Evolutionary conservation across 2,888 invertebrate species (phyloP), one percentile per base, ranked within the genome.

Genomic region (Selenia dentaria): DNA sequence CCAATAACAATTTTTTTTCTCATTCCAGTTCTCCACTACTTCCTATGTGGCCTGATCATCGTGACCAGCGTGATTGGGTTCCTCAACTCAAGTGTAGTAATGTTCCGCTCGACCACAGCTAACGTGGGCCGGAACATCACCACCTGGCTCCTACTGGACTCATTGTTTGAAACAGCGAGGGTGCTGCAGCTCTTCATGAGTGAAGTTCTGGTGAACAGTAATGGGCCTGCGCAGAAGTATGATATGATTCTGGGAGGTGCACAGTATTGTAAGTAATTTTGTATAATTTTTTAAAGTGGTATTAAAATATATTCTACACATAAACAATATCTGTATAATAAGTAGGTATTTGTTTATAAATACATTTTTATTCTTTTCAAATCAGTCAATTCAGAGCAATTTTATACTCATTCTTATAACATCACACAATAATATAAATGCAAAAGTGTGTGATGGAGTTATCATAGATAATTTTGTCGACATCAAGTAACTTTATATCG

Each of bases 181-280:
- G 83, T 90, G 0, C 67, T 90, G 3, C 89, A 89, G 33, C 77
- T 88, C 54, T 90, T 89, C 43, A 54, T 88, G 2, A 71, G 77
- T 8, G 86, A 88, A 47, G 74, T 87, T 1, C 66, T 87, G 22
- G 57, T 89, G 3, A 74, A 76, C 20, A 83, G 85, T 0, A 70
- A 70, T 5, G 89, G 89, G 0, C 62, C 70, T 0, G 36, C 82
- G 50, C 87, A 87, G 46, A 36, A 77, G 35, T 86, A 84, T 34
- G 89, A 90, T 38, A 62, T 90, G 51, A 51, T 83, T 25, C 71
- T 86, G 47, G 86, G 88, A 14, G 79, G 78, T 5, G 75, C 66
- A 0, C 89, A 89, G 53, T 90, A 90, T 51, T 64, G 89, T 90
- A 13, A 82, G 82, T 81, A 62, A 39, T 34, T 11, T 14, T 14